Evolutionary conservation across 2,113 vertebrate genomes (phyloP).

Genomic region (Cyanistes caeruleus): DNA sequence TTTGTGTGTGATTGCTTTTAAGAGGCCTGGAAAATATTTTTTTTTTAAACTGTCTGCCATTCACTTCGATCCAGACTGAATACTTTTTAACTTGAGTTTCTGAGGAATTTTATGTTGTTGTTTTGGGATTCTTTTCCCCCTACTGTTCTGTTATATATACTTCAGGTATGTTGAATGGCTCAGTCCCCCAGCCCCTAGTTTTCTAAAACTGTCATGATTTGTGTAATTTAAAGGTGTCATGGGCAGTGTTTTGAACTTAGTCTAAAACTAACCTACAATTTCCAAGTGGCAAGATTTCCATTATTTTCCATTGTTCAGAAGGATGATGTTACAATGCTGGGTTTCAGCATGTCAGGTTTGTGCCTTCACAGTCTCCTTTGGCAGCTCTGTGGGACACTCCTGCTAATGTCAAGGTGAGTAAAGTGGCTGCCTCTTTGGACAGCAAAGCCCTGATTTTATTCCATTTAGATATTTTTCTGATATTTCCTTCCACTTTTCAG

Average conservation of each 20-base stretch:
- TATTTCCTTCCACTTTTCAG: not conserved
- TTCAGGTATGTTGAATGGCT: not conserved
- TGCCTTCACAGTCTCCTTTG: rapidly evolving
- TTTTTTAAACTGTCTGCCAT: not conserved
- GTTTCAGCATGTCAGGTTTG: not conserved
- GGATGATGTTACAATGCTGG: not conserved
- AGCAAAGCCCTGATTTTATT: not conserved
- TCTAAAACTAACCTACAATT: not conserved
- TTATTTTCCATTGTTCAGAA: not conserved
- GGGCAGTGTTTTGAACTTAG: not conserved
- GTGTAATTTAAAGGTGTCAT: not conserved
- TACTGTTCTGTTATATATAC: not conserved
- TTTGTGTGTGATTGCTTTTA: not conserved
- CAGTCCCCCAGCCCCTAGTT: not conserved
- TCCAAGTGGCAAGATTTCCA: not conserved
- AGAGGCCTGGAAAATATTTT: not conserved
- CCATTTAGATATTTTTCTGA: not conserved
- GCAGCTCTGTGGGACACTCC: not conserved
- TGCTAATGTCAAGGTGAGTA: not conserved
- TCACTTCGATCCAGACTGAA: not conserved
- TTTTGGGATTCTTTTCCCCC: not conserved
- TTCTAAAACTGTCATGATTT: not conserved
- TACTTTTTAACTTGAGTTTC: not conserved
- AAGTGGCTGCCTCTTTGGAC: not conserved
- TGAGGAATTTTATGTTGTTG: not conserved